A percentile compares a stretch with the other conserved stretches of the same genome.
These are phyloP conservation scores for Cyclopterus lumpus DNA, from an alignment of 2,797 vertebrate species.

Conservation along the genomic window DNA sequence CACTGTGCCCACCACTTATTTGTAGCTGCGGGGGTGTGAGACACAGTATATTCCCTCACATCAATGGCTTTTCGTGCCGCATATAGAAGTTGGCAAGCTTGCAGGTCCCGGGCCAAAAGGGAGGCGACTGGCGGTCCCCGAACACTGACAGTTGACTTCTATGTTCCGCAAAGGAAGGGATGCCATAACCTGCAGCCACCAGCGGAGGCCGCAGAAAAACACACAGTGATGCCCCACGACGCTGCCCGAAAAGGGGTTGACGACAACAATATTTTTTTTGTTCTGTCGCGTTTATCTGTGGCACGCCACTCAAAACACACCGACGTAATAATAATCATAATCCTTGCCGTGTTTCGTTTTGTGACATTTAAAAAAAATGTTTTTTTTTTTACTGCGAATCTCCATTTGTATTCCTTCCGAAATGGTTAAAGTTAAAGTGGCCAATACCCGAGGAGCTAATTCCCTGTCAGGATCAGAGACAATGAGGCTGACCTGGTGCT, in stretches of 20 bases:
- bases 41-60: constrained; percentile 83
- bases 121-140: constrained; percentile 54
- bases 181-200: constrained; percentile 65
- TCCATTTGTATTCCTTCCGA: background rate
- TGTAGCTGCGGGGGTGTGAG: constrained; percentile 82
- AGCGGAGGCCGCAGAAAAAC: constrained; percentile 79
- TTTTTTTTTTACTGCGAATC: background rate
- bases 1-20: constrained; percentile 81
- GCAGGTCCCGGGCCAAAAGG: constrained; percentile 57
- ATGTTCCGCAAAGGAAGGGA: constrained; percentile 24
- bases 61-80: constrained; percentile 83
- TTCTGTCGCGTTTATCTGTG: constrained; percentile 10
- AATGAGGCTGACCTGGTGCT: constrained; percentile 50
- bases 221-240: constrained; percentile 43
- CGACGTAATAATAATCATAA: constrained; percentile 5
- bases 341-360: background rate
- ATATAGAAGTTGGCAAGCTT: constrained; percentile 82
- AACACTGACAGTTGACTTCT: constrained; percentile 57
- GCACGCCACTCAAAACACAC: constrained; percentile 16
- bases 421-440: background rate
- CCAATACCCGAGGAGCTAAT: constrained; percentile 9
- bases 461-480: constrained; percentile 39
- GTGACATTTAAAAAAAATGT: no score
- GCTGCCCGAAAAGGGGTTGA: background rate
- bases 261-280: constrained; percentile 19